These are phyloP conservation scores for Ammodytes dubius DNA, from an alignment of 2,113 vertebrate species.

Conservation along the genomic window DNA sequence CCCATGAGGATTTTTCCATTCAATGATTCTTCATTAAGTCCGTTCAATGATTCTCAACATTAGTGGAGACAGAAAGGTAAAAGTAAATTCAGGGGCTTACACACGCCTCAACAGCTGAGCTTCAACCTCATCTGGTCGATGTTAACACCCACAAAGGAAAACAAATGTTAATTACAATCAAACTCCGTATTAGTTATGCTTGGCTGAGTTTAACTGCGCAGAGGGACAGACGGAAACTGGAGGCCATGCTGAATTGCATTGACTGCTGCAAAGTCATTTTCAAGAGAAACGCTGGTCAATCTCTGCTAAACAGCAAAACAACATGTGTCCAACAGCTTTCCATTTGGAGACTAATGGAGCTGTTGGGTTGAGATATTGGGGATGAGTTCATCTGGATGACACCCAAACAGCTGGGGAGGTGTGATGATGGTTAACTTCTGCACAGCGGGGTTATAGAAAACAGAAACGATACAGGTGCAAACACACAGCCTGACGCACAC, in stretches of 20 bases:
- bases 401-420: constrained; percentile 61
- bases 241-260: constrained; percentile 25
- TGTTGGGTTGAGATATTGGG: constrained; percentile 39
- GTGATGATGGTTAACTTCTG: constrained; percentile 53
- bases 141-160: constrained; percentile 39
- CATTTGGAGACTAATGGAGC: constrained; percentile 61
- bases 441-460: constrained; percentile 23
- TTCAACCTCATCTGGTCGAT: constrained; percentile 40
- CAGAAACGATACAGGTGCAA: constrained; percentile 10
- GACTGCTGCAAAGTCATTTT: constrained; percentile 46
- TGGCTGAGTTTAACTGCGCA: constrained; percentile 42
- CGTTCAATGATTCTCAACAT: no score
- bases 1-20: constrained; percentile 2
- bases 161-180: constrained; percentile 59
- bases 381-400: constrained; percentile 56
- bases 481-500: not conserved
- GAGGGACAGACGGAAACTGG: constrained; percentile 45
- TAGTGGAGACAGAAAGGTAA: not conserved
- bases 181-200: constrained; percentile 36
- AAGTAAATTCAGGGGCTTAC: constrained; percentile 16
- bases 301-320: constrained; percentile 55
- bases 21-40: constrained; percentile 48
- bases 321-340: constrained; percentile 68
- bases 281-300: constrained; percentile 55
- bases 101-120: constrained; percentile 44